Percentiles rank a stretch among this genome's conserved stretches.
Conservation (phyloP, 2,888 invertebrate genomes). For the Pyralis farinalis region DNA sequence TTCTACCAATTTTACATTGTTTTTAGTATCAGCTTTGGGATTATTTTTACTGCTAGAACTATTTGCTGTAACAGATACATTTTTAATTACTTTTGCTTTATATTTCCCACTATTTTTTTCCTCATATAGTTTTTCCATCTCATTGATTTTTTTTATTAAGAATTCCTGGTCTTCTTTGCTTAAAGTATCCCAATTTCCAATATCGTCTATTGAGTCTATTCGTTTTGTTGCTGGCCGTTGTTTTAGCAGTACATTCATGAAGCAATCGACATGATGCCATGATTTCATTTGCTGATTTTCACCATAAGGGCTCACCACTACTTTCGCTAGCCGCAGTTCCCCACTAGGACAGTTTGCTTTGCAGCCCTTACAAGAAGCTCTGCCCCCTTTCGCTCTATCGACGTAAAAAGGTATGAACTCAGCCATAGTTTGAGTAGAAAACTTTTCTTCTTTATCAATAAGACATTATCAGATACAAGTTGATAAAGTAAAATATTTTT, state of each 20-base stretch:
- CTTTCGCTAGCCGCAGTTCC: conserved; percentile 87
- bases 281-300: conserved; percentile 89
- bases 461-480: too few species aligned
- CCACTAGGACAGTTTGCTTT: conserved; percentile 89
- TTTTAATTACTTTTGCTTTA: conserved; percentile 57
- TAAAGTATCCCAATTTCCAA: conserved; percentile 88
- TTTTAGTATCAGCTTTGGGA: conserved; percentile 17
- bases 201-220: conserved; percentile 88
- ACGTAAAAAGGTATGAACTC: conserved; percentile 80
- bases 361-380: conserved; percentile 93
- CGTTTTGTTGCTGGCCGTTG: conserved; percentile 91
- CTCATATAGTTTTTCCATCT: conserved; percentile 77
- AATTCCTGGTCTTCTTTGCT: conserved; percentile 84
- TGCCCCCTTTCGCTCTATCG: conserved; percentile 90
- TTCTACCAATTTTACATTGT: conserved; percentile 23
- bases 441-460: too few species aligned
- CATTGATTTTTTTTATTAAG: conserved; percentile 83
- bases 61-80: conserved; percentile 35
- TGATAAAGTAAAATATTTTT: too few species aligned
- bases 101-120: conserved; percentile 75
- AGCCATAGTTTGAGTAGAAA: conserved; percentile 31
- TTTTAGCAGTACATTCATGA: conserved; percentile 89
- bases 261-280: conserved; percentile 90
- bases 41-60: conserved; percentile 15
- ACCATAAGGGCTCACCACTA: conserved; percentile 88